Conservation (phyloP, 2,888 invertebrate species). For the Scaptodrosophila latifasciaeformis region DNA sequence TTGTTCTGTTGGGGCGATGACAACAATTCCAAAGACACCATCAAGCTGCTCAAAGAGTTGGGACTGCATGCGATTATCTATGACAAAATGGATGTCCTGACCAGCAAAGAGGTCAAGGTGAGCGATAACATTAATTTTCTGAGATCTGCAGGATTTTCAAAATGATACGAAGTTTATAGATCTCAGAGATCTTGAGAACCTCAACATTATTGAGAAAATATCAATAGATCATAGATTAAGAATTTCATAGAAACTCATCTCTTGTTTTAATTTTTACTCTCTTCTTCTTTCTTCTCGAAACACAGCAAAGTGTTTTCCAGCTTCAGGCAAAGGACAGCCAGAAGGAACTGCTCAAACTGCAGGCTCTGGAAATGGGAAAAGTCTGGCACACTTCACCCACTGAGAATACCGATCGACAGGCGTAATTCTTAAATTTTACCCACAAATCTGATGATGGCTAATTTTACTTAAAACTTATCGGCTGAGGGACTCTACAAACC, state of each 20-base stretch:
- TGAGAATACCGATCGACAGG: slow-evolving; percentile 46
- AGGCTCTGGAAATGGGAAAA: slow-evolving; percentile 71
- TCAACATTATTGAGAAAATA: too few species aligned
- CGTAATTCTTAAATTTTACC: slow-evolving; percentile 27
- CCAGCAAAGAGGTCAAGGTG: slow-evolving; percentile 73
- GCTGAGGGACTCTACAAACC: neutral
- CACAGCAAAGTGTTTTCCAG: slow-evolving; percentile 87
- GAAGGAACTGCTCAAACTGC: slow-evolving; percentile 71
- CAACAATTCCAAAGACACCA: slow-evolving; percentile 90
- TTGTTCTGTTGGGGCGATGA: slow-evolving; percentile 99
- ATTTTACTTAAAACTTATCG: neutral
- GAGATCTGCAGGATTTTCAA: too few species aligned
- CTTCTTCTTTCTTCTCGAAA: too few species aligned
- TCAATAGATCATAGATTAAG: too few species aligned
- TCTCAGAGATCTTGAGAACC: neutral
- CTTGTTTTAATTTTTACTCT: neutral
- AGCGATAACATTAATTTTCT: too few species aligned
- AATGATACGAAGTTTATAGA: neutral
- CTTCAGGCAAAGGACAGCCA: slow-evolving; percentile 86
- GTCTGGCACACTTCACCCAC: slow-evolving; percentile 51
- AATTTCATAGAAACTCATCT: too few species aligned
- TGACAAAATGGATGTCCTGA: slow-evolving; percentile 86
- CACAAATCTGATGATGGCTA: neutral
- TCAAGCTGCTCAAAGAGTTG: slow-evolving; percentile 88
- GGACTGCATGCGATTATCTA: slow-evolving; percentile 97